phyloP scores from a whole-genome alignment of 2,797 vertebrate genomes.

The Pelochelys cantorii region DNA sequence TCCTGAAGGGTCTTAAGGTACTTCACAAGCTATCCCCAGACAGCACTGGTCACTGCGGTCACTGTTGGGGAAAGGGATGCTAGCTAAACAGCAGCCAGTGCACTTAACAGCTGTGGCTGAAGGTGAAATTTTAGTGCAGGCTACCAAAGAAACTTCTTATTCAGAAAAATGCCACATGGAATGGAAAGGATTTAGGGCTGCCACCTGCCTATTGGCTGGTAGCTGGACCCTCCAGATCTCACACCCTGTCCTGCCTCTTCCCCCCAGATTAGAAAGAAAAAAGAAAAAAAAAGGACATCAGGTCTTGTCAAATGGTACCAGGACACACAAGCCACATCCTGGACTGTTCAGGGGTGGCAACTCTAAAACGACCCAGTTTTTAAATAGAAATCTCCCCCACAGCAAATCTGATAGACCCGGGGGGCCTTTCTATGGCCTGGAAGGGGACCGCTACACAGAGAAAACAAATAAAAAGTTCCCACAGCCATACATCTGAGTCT shows the following conservation, averaged over 20 bases:
- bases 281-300: too few relatives aligned
- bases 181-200: too few relatives aligned
- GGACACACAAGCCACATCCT: too few relatives aligned
- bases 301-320: too few relatives aligned
- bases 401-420: background rate
- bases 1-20: background rate
- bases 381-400: conserved; percentile 9
- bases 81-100: background rate
- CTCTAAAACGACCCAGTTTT: background rate
- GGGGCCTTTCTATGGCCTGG: conserved; percentile 4
- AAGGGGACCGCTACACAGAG: conserved; percentile 47
- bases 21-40: background rate
- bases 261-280: too few relatives aligned
- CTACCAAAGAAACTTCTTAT: background rate
- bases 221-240: too few relatives aligned
- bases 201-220: too few relatives aligned
- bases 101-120: accelerated
- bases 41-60: background rate
- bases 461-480: background rate
- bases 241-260: too few relatives aligned
- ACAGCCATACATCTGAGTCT: background rate
- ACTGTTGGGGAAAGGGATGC: background rate
- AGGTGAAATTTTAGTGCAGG: background rate
- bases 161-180: background rate
- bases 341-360: too few relatives aligned